Conservation (phyloP, 2,113 vertebrate species). For the Rhagologus leucostigma region DNA sequence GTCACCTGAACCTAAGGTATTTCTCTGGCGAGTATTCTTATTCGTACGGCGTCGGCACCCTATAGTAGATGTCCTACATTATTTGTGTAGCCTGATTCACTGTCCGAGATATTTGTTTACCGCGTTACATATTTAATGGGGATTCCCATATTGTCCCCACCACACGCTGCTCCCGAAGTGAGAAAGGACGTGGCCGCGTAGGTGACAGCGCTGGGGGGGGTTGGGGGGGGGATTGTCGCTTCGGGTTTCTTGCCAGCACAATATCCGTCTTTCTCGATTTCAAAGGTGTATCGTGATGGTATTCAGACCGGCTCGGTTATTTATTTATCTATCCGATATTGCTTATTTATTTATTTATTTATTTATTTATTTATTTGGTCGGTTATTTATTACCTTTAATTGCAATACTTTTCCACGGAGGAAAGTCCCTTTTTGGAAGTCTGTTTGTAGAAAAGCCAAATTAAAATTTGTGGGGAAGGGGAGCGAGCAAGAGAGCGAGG, state of each 20-base stretch:
- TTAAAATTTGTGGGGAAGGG: conserved; percentile 41
- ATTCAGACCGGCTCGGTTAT: conserved; percentile 46
- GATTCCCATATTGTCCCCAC: conserved; percentile 75
- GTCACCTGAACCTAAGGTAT: conserved; percentile 67
- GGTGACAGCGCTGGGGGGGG: background rate
- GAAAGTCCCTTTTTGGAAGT: conserved; percentile 75
- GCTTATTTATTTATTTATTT: conserved; percentile 33
- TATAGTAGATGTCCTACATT: conserved; percentile 71
- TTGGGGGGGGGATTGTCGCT: background rate
- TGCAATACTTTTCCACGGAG: conserved; percentile 56
- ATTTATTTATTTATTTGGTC: conserved; percentile 7
- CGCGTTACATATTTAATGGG: conserved; percentile 97
- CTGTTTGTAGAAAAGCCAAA: conserved; percentile 85
- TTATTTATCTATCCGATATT: background rate
- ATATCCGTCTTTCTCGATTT: conserved; percentile 53
- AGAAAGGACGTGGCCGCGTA: conserved; percentile 41
- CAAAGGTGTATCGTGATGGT: conserved; percentile 37
- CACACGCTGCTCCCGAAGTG: conserved; percentile 31
- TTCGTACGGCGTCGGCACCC: conserved; percentile 72
- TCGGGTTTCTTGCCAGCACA: conserved; percentile 56
- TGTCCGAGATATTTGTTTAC: conserved; percentile 93
- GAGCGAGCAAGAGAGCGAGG: conserved; percentile 38
- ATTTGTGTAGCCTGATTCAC: conserved; percentile 88
- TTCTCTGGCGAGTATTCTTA: conserved; percentile 71
- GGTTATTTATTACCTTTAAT: conserved; percentile 74